Evolutionary conservation across 2,797 vertebrate species (phyloP).

Genomic region (Xenentodon cancila): DNA sequence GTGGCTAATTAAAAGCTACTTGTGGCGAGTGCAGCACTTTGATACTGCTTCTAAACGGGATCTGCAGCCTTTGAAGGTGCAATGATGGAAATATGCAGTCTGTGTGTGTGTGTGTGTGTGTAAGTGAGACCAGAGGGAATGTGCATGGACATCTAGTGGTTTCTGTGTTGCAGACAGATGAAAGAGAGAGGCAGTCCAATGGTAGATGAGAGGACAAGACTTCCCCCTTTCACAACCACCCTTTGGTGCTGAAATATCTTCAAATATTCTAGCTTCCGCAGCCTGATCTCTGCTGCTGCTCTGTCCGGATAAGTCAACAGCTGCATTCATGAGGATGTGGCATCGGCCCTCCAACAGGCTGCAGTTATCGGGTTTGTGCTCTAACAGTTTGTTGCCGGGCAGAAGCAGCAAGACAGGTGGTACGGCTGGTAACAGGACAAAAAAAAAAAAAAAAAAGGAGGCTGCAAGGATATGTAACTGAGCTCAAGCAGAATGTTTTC

Average conservation of each 20-base stretch:
- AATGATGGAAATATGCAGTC: slow-evolving; percentile 48
- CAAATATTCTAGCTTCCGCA: slow-evolving; percentile 1
- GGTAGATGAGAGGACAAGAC: slow-evolving; percentile 28
- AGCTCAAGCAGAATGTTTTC: background rate
- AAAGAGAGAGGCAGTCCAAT: slow-evolving; percentile 41
- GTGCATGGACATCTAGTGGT: slow-evolving; percentile 19
- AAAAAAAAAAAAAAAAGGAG: slow-evolving; percentile 16
- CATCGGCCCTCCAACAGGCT: too few relatives aligned
- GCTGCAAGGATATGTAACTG: background rate
- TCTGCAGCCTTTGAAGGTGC: slow-evolving; percentile 65
- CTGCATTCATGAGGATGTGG: too few relatives aligned
- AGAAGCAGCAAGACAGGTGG: slow-evolving; percentile 2
- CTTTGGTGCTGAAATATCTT: slow-evolving; percentile 23
- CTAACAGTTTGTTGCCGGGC: slow-evolving; percentile 37
- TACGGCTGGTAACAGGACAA: slow-evolving; percentile 9
- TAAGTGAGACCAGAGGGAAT: background rate
- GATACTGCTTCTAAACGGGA: slow-evolving; percentile 57
- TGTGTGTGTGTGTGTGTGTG: slow-evolving; percentile 25
- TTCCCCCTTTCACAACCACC: slow-evolving; percentile 13
- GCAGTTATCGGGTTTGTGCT: background rate
- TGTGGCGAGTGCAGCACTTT: slow-evolving; percentile 57
- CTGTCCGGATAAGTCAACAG: background rate
- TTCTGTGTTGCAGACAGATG: slow-evolving; percentile 44
- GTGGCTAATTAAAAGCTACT: slow-evolving; percentile 76
- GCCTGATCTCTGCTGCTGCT: slow-evolving; percentile 9